A percentile compares a stretch with the other conserved stretches of the same genome.
Conservation (phyloP, 1,140 invertebrate species). For the Matsumurasca onukii region DNA sequence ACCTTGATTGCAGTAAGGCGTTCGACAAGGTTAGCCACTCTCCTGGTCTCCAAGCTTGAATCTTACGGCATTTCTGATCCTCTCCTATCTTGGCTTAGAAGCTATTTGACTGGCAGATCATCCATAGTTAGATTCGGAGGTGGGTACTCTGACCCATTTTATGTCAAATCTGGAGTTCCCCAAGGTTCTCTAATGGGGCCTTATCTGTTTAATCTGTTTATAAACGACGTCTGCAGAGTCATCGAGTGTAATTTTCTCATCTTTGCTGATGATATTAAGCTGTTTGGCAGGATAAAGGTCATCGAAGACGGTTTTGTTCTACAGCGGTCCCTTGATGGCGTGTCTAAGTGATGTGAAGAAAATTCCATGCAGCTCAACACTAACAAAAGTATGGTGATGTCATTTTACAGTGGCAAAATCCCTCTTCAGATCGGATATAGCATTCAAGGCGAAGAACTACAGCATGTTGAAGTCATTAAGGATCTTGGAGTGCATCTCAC, state of each 20-base stretch:
- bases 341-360: not conserved
- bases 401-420: too few relatives aligned
- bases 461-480: too few relatives aligned
- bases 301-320: not conserved
- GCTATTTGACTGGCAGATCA: not conserved
- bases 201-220: not conserved
- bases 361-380: conserved; percentile 1
- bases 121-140: not conserved
- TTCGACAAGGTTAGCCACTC: not conserved
- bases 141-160: not conserved
- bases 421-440: too few relatives aligned
- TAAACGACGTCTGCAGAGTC: not conserved
- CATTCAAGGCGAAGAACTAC: not conserved
- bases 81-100: not conserved
- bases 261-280: not conserved
- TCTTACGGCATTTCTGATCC: not conserved
- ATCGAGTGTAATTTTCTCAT: not conserved
- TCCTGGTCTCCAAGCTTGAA: not conserved
- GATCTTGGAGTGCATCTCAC: too few relatives aligned
- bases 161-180: not conserved
- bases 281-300: not conserved
- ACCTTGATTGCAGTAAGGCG: not conserved
- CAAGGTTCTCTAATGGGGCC: not conserved
- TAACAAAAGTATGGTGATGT: too few relatives aligned
- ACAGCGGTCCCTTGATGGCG: conserved; percentile 1